Conservation (phyloP, 1,140 invertebrate species). For the Sitophilus oryzae region DNA sequence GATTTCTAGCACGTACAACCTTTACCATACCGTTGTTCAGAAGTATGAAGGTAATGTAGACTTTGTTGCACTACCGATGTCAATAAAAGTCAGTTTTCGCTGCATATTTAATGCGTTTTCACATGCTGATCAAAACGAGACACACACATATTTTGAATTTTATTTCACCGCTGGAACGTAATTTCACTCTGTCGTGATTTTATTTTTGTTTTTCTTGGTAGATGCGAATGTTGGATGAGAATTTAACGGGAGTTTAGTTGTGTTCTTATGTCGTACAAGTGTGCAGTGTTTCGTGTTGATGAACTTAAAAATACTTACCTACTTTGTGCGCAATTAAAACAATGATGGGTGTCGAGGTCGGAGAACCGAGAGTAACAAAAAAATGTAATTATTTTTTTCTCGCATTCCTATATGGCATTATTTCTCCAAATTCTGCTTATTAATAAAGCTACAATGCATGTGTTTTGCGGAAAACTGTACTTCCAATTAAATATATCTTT, state of each 20-base stretch:
- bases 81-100: neutral
- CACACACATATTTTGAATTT: neutral
- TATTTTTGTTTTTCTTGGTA: neutral
- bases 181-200: neutral
- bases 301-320: neutral
- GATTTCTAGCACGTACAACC: slow-evolving; percentile 6
- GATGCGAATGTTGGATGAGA: neutral
- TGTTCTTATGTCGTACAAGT: neutral
- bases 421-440: too few species aligned
- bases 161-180: neutral
- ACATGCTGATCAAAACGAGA: neutral
- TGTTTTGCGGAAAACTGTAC: too few species aligned
- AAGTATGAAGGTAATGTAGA: slow-evolving; percentile 12
- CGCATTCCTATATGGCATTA: too few species aligned
- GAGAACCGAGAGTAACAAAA: slow-evolving; percentile 8
- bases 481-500: too few species aligned
- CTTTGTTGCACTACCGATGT: neutral
- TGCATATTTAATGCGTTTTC: neutral
- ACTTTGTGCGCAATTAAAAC: neutral
- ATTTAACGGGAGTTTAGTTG: neutral
- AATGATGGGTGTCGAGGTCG: slow-evolving; percentile 13
- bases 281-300: neutral
- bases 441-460: too few species aligned
- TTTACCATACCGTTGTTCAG: neutral
- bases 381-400: slow-evolving; percentile 16